phyloP scores from a whole-genome alignment of 2,888 invertebrate species.

The Drosophila melanocephala region DNA sequence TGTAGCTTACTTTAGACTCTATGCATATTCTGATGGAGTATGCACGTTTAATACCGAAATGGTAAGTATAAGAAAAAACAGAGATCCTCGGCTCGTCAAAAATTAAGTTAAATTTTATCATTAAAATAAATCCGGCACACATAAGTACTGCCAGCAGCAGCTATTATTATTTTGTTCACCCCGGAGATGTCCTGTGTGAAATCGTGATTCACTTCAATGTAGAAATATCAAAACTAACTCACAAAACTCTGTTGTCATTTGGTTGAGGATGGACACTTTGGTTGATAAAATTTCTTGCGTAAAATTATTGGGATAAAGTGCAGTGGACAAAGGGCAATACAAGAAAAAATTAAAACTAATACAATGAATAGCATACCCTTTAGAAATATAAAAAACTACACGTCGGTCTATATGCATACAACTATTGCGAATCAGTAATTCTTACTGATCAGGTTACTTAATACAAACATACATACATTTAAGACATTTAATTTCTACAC shows the following conservation, averaged over 20 bases:
- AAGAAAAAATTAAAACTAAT: not conserved
- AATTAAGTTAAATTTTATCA: not conserved
- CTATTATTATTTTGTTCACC: not conserved
- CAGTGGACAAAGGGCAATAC: not conserved
- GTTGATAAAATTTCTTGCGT: not conserved
- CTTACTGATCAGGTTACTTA: slow-evolving; percentile 11
- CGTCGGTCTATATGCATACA: slow-evolving; percentile 1
- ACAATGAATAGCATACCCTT: not conserved
- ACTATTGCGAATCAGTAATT: slow-evolving; percentile 15
- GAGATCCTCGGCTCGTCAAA: not conserved
- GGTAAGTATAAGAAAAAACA: not conserved
- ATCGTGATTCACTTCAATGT: not conserved
- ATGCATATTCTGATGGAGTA: not conserved
- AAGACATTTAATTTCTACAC: slow-evolving; percentile 48
- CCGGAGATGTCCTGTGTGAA: not conserved
- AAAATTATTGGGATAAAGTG: not conserved
- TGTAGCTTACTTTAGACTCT: slow-evolving; percentile 6
- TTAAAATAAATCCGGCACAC: not conserved
- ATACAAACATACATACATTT: slow-evolving; percentile 33
- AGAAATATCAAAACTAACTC: not conserved
- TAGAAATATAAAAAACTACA: not conserved
- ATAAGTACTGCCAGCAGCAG: not conserved
- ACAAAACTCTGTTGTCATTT: not conserved
- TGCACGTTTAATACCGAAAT: slow-evolving; percentile 3
- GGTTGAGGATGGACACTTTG: not conserved